Conservation (phyloP, 2,113 vertebrate genomes). For the Bubo bubo region DNA sequence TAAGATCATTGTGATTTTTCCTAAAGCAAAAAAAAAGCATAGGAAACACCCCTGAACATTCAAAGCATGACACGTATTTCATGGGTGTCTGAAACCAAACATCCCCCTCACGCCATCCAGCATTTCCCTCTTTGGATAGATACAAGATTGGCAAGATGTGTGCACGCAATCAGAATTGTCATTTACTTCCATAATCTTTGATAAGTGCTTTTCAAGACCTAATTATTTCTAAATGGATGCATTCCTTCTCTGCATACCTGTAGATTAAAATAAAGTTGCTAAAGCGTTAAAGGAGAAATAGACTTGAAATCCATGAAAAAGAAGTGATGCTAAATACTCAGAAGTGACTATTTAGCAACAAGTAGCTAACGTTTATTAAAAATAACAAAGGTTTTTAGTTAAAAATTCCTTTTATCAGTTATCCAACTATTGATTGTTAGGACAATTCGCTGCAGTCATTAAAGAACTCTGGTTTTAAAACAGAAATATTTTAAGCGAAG, state of each 20-base stretch:
- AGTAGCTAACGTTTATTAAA: neutral
- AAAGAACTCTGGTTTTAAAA: neutral
- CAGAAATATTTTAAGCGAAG: neutral
- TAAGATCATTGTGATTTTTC: neutral
- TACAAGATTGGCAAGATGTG: neutral
- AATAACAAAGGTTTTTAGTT: neutral
- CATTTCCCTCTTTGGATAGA: neutral
- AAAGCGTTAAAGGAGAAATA: neutral
- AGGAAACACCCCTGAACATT: neutral
- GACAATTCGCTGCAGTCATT: neutral
- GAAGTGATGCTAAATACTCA: neutral
- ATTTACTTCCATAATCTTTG: neutral
- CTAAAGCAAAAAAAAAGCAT: neutral
- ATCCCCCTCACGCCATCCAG: neutral
- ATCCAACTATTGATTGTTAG: neutral
- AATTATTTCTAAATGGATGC: neutral
- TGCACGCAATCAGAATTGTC: accelerated
- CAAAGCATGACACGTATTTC: neutral
- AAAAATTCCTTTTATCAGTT: neutral
- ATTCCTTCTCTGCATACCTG: neutral
- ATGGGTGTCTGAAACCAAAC: neutral
- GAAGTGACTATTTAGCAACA: neutral
- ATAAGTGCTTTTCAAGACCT: neutral
- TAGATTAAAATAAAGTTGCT: neutral
- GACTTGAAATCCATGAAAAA: neutral